Percentiles rank a stretch among this genome's conserved stretches.
These are phyloP conservation scores for Zygaena filipendulae DNA, from an alignment of 2,888 invertebrate species.

Conservation along the genomic window DNA sequence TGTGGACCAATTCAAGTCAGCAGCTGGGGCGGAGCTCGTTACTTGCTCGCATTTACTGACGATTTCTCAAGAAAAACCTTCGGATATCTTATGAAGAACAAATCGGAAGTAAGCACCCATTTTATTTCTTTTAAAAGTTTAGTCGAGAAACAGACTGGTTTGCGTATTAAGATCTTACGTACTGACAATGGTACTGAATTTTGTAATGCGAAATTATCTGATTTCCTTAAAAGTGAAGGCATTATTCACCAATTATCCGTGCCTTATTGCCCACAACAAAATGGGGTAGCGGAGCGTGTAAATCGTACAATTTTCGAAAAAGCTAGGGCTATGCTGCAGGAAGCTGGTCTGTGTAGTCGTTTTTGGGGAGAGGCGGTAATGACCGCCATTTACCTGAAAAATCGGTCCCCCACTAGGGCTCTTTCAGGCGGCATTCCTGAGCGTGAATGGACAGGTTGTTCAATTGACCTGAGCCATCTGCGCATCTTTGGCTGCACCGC, in stretches of 20 bases:
- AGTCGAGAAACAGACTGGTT: conserved; percentile 21
- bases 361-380: conserved; percentile 7
- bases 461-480: conserved; percentile 1
- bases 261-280: conserved; percentile 8
- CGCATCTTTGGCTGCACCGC: conserved; percentile 2
- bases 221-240: conserved; percentile 5
- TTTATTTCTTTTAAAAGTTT: conserved; percentile 19
- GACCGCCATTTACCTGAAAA: conserved; percentile 6
- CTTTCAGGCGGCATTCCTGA: conserved; percentile 1
- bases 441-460: not conserved
- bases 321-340: conserved; percentile 6
- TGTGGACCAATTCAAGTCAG: conserved; percentile 19
- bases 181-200: conserved; percentile 13
- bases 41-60: conserved; percentile 23
- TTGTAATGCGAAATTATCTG: conserved; percentile 8
- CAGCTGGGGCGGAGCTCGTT: conserved; percentile 19
- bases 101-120: too few species aligned
- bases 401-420: conserved; percentile 3
- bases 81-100: too few species aligned
- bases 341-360: conserved; percentile 2
- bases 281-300: conserved; percentile 8
- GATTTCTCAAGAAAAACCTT: conserved; percentile 20
- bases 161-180: conserved; percentile 19
- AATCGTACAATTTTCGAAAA: conserved; percentile 8
- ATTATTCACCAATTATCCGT: conserved; percentile 9